phyloP scores from a whole-genome alignment of 2,113 vertebrate species.

The Platanista minor region DNA sequence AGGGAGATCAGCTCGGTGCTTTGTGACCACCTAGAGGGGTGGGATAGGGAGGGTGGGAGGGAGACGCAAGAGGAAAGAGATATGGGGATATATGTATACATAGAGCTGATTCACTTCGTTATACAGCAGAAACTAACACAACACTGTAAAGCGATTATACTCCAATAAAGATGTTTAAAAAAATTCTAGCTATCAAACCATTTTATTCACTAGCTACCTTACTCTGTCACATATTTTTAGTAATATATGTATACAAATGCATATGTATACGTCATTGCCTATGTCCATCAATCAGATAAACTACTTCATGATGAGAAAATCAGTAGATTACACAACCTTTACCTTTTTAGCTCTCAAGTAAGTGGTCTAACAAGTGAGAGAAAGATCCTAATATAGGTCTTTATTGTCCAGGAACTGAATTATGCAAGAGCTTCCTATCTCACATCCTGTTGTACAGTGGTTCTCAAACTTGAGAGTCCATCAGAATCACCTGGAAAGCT shows the following conservation, averaged over 20 bases:
- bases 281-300: neutral
- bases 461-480: neutral
- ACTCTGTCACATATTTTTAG: neutral
- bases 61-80: accelerated
- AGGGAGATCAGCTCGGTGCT: too few relatives aligned
- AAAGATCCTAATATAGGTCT: neutral
- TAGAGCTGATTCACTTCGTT: too few relatives aligned
- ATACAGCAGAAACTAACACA: too few relatives aligned
- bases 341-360: neutral
- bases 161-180: neutral
- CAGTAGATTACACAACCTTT: neutral
- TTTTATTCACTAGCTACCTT: neutral
- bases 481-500: neutral
- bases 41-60: too few relatives aligned
- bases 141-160: too few relatives aligned
- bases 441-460: neutral
- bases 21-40: too few relatives aligned
- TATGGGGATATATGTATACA: accelerated
- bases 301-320: neutral
- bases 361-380: neutral
- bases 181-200: constrained; percentile 4
- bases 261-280: neutral
- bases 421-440: neutral
- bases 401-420: neutral
- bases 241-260: neutral